Evolutionary conservation across 2,113 vertebrate genomes (phyloP), one percentile per base, ranked within the genome.

Genomic region (Serilophus lunatus): DNA sequence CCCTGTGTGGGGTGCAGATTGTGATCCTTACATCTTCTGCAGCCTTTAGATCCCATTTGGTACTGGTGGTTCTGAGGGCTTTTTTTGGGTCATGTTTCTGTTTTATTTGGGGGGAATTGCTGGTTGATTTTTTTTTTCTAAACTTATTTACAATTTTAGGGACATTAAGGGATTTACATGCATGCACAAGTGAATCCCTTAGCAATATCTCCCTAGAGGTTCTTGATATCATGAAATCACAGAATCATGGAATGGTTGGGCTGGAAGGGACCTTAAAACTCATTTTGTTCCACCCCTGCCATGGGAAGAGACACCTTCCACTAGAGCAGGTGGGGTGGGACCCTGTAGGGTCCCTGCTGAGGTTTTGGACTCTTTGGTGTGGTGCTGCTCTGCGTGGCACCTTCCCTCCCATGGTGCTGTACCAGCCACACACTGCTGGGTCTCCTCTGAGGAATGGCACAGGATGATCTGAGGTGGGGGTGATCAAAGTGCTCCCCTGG

Each of bases 361-460:
- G 1, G 7, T 75, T 47, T 33, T 33, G 35, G 33, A 36, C 19
- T 18, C 47, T 42, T 35, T 42, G 82, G 22, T 12, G 35, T 23
- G 5, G 49, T 2, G 8, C 3, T 12, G 60, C 7, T 20, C n/a
- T 6, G 3, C 13, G 3, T 1, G 3, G n/a, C 29, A 6, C 40
- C 61, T 18, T 9, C 3, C 18, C 45, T 38, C 50, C n/a, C 1
- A n/a, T 36, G 3, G 13, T 7, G n/a, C 61, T 59, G 45, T 1
- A 2, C 29, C 38, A 33, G 72, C 49, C 42, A 4, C 1, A 3
- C 2, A 2, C 35, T 4, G 6, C 57, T 5, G 7, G 6, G 6
- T 4, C 12, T 49, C 4, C 35, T 53, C 6, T 10, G 22, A 26
- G 82, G 45, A 6, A 18, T 56, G 53, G 53, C 16, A 45, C 19